Conservation (phyloP, 2,888 invertebrate genomes). For the Cenopis cana region DNA sequence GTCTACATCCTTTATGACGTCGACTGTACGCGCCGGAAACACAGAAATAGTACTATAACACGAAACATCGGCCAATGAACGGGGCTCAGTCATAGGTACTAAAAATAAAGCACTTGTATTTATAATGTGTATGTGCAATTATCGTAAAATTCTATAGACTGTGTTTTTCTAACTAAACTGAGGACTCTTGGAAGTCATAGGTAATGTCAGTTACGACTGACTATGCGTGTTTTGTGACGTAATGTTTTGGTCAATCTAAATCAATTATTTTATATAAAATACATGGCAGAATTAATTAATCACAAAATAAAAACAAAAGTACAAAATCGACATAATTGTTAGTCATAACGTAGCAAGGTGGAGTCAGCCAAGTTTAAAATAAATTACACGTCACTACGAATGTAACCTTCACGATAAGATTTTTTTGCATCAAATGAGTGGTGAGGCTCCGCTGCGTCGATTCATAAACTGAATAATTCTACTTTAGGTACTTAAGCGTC, state of each 20-base stretch:
- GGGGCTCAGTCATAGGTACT: slow-evolving; percentile 35
- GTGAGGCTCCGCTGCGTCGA: not conserved
- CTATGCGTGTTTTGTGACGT: not conserved
- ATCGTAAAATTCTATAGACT: slow-evolving; percentile 38
- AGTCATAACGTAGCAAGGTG: too few relatives aligned
- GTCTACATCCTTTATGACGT: slow-evolving; percentile 12
- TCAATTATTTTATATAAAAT: too few relatives aligned
- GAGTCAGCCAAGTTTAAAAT: too few relatives aligned
- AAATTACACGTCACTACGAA: too few relatives aligned
- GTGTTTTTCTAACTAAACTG: slow-evolving; percentile 16
- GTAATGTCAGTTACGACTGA: too few relatives aligned
- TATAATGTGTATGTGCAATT: slow-evolving; percentile 35
- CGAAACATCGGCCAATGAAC: slow-evolving; percentile 42
- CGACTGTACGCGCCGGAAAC: slow-evolving; percentile 38
- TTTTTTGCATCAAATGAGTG: too few relatives aligned
- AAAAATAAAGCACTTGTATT: slow-evolving; percentile 43
- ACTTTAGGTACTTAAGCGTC: not conserved
- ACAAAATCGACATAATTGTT: too few relatives aligned
- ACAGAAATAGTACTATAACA: slow-evolving; percentile 40
- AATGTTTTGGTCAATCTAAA: not conserved
- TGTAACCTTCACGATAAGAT: too few relatives aligned
- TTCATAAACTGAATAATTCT: not conserved
- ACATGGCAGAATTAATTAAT: too few relatives aligned
- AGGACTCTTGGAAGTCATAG: not conserved
- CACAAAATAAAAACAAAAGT: too few relatives aligned